Conservation (phyloP, 1,140 invertebrate genomes). For the Globodera ellingtonae region DNA sequence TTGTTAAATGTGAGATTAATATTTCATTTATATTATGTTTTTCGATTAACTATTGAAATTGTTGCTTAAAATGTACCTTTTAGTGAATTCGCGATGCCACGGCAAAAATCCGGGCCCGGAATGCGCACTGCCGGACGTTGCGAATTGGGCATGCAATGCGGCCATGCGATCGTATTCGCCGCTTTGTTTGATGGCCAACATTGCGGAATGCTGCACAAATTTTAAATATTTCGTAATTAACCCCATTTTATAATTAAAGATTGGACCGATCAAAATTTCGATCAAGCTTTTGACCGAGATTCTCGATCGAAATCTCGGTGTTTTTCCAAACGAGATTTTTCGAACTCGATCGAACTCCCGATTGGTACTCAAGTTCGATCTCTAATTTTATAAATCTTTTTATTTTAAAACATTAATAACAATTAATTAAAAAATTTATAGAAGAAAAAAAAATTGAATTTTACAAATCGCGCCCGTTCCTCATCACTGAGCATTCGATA, state of each 20-base stretch:
- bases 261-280: too few relatives aligned
- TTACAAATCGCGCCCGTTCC: constrained; percentile 24
- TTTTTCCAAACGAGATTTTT: too few relatives aligned
- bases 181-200: constrained; percentile 64
- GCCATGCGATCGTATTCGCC: constrained; percentile 62
- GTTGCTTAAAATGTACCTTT: constrained; percentile 34
- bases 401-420: background rate
- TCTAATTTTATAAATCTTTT: too few relatives aligned
- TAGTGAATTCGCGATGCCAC: constrained; percentile 50
- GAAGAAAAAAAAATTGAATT: background rate
- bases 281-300: too few relatives aligned
- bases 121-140: constrained; percentile 61
- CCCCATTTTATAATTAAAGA: too few relatives aligned
- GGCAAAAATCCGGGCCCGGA: constrained; percentile 50
- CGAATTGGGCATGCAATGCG: constrained; percentile 51
- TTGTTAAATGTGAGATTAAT: background rate
- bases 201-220: constrained; percentile 57
- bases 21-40: background rate
- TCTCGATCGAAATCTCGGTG: too few relatives aligned
- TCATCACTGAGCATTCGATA: constrained; percentile 47
- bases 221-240: too few relatives aligned
- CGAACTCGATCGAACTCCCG: too few relatives aligned
- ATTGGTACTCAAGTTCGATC: too few relatives aligned
- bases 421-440: background rate
- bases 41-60: background rate